These are phyloP conservation scores for Phodopus roborovskii DNA, from an alignment of 2,113 vertebrate genomes.

Conservation along the genomic window DNA sequence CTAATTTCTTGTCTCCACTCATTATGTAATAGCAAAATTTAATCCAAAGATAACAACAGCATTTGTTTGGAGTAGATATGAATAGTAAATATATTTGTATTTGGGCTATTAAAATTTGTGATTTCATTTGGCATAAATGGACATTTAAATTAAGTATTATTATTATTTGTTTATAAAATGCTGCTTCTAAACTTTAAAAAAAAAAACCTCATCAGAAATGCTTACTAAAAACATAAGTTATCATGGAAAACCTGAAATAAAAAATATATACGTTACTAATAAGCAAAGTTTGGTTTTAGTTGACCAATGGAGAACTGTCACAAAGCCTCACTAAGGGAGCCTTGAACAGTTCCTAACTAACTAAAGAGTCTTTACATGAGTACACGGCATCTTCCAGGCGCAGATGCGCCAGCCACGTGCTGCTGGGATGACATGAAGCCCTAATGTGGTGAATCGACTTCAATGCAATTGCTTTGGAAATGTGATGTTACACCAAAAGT, in stretches of 20 bases:
- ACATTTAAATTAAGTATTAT: background rate
- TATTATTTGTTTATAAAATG: conserved; percentile 5
- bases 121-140: conserved; percentile 20
- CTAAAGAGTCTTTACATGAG: background rate
- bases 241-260: background rate
- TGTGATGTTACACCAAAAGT: background rate
- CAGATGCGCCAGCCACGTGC: background rate
- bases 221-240: background rate
- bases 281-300: background rate
- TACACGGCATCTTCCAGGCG: background rate
- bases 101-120: background rate
- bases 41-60: background rate
- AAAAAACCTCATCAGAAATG: background rate
- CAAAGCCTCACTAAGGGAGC: background rate
- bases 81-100: background rate
- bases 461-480: background rate
- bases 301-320: background rate
- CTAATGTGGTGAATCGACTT: background rate
- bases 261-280: conserved; percentile 26
- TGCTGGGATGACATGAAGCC: background rate
- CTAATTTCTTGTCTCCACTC: background rate
- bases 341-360: conserved; percentile 8
- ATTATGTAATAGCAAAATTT: background rate
- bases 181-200: conserved; percentile 10
- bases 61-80: background rate